Evolutionary conservation across 2,113 vertebrate species (phyloP).

Genomic region (Riparia riparia): DNA sequence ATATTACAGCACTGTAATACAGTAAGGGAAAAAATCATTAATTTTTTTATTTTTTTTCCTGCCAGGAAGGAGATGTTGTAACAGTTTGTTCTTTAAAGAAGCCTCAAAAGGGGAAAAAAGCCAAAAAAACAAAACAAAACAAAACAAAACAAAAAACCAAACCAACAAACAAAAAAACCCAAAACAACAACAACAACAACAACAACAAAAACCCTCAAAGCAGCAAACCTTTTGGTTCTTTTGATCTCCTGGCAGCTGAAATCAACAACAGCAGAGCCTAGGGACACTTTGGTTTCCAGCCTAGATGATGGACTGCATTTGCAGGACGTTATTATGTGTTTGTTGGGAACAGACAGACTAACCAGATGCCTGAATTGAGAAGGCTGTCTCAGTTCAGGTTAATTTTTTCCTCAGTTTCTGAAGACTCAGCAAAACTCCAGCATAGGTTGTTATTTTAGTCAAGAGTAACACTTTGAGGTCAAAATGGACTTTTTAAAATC

Average conservation of each 20-base stretch:
- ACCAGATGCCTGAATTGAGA: not conserved
- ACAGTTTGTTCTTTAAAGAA: not conserved
- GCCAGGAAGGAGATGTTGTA: not conserved
- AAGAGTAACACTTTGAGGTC: not conserved
- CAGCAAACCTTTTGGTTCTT: not conserved
- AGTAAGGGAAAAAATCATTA: not conserved
- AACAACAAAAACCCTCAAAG: not conserved
- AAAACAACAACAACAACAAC: not conserved
- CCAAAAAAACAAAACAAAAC: no score
- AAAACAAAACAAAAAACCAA: not conserved
- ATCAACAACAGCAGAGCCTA: not conserved
- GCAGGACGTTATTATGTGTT: not conserved
- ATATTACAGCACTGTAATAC: not conserved
- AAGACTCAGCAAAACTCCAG: not conserved
- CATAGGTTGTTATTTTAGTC: not conserved
- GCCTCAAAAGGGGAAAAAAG: no score
- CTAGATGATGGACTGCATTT: not conserved
- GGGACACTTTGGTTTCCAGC: not conserved
- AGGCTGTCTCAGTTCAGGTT: not conserved
- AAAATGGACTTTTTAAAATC: not conserved
- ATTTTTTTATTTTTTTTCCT: not conserved
- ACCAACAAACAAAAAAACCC: not conserved
- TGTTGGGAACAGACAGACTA: not conserved
- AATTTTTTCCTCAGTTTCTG: slow-evolving; percentile 2
- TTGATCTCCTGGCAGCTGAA: not conserved